Evolutionary conservation across 2,888 invertebrate species (phyloP), one percentile per base, ranked within the genome.

Genomic region (Drosophila demipolita): DNA sequence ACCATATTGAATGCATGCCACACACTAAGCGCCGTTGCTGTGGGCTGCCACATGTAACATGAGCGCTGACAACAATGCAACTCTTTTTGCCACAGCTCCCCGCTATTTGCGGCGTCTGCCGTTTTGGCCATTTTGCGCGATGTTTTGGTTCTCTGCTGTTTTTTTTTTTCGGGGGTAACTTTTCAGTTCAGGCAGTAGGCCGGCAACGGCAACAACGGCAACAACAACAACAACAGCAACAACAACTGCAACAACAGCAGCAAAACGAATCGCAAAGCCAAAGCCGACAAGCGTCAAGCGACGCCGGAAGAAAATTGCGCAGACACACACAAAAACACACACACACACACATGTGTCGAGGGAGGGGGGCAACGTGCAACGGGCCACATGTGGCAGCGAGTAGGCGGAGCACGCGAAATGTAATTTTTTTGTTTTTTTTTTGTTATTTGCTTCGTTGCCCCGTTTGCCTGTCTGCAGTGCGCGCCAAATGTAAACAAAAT

Each of bases 401-500:
- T 87, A 87, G 87, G 87, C 87, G 87, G 87, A 87, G 87, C 88
- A 87, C 89, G 80, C 87, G 85, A 85, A 88, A 87, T 82, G 78
- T 70, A 71, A 70, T 75, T 84, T 80, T 86, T 76, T 75, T 35
- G 59, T 50, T 80, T 83, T 78, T 72, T 32, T 66, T 40, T 40
- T 38, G 52, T 38, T 64, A 68, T 26, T 40, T 29, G 29, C 29
- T 29, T 29, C 29, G 36, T 70, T 74, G 63, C 50, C 61, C 52
- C 66, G 42, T 20, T 33, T 58, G 20, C 66, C 68, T 88, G 87
- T 83, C 85, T 87, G 89, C 83, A 86, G 57, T 88, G 87, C 89
- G 82, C 82, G 89, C 85, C 86, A 87, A 86, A 88, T 88, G 88
- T 88, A 87, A 87, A 87, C 90, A 89, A 87, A 87, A 89, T 86